Evolutionary conservation across 1,140 invertebrate species (phyloP), one percentile per base, ranked within the genome.

Genomic region (Meteorus sp.): DNA sequence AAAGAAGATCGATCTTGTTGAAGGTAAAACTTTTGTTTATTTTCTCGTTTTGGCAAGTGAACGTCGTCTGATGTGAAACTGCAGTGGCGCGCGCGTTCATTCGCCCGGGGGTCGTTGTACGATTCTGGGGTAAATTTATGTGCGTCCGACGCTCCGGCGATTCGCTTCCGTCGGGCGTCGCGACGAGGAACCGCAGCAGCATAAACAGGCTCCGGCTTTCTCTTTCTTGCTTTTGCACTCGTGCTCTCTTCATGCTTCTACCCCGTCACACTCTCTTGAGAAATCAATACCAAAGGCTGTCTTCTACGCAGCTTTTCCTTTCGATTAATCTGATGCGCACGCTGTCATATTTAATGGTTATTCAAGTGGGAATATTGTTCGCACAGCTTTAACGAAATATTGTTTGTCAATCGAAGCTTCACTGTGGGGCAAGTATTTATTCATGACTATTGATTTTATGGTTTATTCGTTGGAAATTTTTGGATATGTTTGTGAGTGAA

Each of bases 111-210:
- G 59, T 58, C 63, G 63, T 59, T 65, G 61, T 13, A 65, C 63
- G 53, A 61, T 65, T 65, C 60, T n/a, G 52, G 64, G 52, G 52
- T 50, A 61, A 65, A 67, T 67, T 65, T 67, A 67, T 60, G 45
- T 55, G 54, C 56, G 47, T 35, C 51, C 39, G 20, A 57, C 19
- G 13, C 19, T 48, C n/a, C 27, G 29, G 17, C 43, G 33, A 57
- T 57, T 23, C 31, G 11, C 55, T 48, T 57, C 44, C 55, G 33
- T 29, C 7, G 53, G 33, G 41, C 55, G 61, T 59, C 56, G 63
- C 63, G 63, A 59, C 57, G 25, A 54, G 43, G 31, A 47, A 45
- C 48, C n/a, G n/a, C n/a, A n/a, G n/a, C 41, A 11, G 47, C 56
- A 60, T 61, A 66, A 61, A 64, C 56, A 64, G 53, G 29, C 33